These are phyloP conservation scores for Cephus sareptanus DNA, from an alignment of 2,888 invertebrate genomes.

Conservation along the genomic window DNA sequence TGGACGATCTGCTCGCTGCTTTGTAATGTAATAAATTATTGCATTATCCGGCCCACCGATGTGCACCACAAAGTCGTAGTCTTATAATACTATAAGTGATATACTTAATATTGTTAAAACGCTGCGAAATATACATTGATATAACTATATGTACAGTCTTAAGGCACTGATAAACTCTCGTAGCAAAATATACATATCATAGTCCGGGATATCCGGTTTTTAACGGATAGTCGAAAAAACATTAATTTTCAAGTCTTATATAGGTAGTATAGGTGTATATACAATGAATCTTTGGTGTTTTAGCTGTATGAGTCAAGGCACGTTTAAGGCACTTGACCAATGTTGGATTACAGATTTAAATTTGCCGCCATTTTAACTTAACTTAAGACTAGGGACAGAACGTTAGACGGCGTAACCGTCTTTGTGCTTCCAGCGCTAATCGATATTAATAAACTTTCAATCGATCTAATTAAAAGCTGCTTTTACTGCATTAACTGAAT, in stretches of 20 bases:
- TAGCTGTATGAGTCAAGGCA: not conserved
- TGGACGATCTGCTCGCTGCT: not conserved
- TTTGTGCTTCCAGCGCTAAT: not conserved
- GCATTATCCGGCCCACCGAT: conserved; percentile 43
- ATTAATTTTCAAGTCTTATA: not conserved
- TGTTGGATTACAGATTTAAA: not conserved
- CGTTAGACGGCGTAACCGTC: not conserved
- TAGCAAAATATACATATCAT: not conserved
- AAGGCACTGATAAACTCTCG: not conserved
- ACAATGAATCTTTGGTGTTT: not conserved
- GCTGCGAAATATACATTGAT: not conserved
- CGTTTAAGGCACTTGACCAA: not conserved
- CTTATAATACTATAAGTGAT: not conserved
- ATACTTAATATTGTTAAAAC: not conserved
- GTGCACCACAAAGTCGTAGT: not conserved
- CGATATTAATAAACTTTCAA: not conserved
- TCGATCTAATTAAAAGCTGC: not conserved
- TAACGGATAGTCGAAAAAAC: not conserved
- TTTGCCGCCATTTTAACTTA: not conserved
- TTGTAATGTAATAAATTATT: conserved; percentile 46
- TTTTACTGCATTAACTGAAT: not conserved
- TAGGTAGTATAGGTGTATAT: not conserved
- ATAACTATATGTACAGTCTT: not conserved
- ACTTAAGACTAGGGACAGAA: not conserved
- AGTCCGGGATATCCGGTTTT: not conserved